Evolutionary conservation across 2,797 vertebrate species (phyloP).

Genomic region (Clangula hyemalis): DNA sequence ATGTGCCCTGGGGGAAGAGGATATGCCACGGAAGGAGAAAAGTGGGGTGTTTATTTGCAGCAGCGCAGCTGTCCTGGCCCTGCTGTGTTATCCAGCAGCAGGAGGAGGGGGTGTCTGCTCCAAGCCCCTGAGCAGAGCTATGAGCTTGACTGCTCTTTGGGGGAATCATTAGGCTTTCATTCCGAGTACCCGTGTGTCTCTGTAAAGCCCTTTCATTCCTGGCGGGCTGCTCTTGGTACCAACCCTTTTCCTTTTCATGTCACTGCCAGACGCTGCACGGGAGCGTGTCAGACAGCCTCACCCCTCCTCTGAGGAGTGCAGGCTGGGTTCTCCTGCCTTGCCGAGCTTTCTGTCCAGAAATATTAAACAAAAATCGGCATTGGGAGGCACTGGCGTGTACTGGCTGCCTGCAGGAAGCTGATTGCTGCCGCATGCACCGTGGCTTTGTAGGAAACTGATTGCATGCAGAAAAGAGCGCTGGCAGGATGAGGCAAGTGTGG

Average conservation of each 20-base stretch:
- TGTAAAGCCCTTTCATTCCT: background rate
- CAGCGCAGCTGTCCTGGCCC: background rate
- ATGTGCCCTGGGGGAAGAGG: background rate
- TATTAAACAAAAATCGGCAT: background rate
- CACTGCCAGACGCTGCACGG: background rate
- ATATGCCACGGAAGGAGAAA: background rate
- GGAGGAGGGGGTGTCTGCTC: background rate
- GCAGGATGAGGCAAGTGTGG: background rate
- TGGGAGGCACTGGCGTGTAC: background rate
- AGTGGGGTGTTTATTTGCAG: background rate
- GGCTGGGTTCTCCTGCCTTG: background rate
- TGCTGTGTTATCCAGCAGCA: background rate
- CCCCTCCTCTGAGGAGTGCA: background rate
- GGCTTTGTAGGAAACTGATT: background rate
- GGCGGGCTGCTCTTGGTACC: background rate
- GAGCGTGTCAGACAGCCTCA: background rate
- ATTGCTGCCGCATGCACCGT: rapidly evolving
- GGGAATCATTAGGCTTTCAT: too few species aligned
- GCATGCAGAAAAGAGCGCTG: background rate
- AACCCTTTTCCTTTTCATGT: background rate
- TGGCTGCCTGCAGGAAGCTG: background rate
- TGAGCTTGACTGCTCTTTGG: background rate
- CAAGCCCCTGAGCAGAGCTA: background rate
- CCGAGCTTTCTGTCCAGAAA: background rate
- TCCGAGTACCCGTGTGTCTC: background rate